Percentiles rank a stretch among this genome's conserved stretches.
phyloP scores from a whole-genome alignment of 2,113 vertebrate genomes.

The cat (Felis catus) region DNA sequence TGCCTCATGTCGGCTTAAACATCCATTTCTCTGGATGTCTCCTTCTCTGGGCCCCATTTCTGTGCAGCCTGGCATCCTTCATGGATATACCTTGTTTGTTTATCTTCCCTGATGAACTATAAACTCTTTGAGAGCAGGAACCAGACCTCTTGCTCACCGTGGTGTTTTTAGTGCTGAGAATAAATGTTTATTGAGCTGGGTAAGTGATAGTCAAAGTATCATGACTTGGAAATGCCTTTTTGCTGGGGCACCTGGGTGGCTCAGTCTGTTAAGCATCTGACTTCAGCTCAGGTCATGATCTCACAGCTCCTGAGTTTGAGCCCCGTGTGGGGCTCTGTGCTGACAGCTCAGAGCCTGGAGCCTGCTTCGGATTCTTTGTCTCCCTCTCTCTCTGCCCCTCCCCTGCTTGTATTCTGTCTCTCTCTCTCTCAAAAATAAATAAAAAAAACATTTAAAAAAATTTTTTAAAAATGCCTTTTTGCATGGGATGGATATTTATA shows the following conservation, averaged over 20 bases:
- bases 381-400: no score
- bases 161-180: neutral
- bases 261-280: no score
- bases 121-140: neutral
- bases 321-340: no score
- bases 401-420: no score
- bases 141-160: neutral
- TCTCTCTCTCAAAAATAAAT: no score
- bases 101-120: neutral
- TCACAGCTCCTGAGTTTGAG: no score
- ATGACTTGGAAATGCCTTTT: slow-evolving; percentile 26
- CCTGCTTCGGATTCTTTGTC: no score
- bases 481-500: neutral
- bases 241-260: neutral
- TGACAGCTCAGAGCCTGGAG: no score
- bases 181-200: neutral
- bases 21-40: neutral
- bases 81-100: neutral
- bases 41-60: neutral
- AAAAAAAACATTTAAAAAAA: no score
- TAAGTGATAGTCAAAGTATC: neutral
- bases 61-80: neutral
- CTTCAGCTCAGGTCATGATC: no score
- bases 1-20: neutral
- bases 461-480: neutral